Evolutionary conservation across 1,140 invertebrate genomes (phyloP).

Genomic region (Macrocentrus cingulum): DNA sequence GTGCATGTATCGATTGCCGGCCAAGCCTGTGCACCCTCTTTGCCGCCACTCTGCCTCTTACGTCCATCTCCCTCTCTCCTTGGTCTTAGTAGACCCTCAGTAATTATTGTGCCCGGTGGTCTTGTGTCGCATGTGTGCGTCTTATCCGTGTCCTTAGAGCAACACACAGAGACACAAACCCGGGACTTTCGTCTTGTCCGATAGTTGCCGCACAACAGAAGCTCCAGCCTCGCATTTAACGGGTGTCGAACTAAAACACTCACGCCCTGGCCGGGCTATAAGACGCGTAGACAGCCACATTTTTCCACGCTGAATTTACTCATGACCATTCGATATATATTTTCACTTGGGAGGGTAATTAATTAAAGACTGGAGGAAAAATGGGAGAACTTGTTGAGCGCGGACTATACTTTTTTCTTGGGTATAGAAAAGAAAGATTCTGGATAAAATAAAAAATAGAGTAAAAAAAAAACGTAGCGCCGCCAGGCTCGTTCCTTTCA

Average conservation of each 20-base stretch:
- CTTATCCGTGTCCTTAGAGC: neutral
- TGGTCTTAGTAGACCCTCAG: conserved; percentile 13
- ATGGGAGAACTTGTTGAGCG: conserved; percentile 41
- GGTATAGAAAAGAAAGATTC: conserved; percentile 12
- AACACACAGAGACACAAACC: conserved; percentile 6
- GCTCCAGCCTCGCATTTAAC: conserved; percentile 45
- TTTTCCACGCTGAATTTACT: no score
- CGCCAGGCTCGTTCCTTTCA: conserved; percentile 20
- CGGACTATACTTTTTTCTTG: conserved; percentile 25
- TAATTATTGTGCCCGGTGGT: conserved; percentile 30
- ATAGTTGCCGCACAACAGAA: conserved; percentile 36
- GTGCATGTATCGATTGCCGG: conserved; percentile 56
- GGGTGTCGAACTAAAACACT: conserved; percentile 43
- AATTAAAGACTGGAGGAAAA: conserved; percentile 39
- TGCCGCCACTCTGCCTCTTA: conserved; percentile 1
- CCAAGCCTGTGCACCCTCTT: conserved; percentile 42
- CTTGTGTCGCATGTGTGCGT: conserved; percentile 26
- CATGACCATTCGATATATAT: no score
- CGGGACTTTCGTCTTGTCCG: conserved; percentile 45
- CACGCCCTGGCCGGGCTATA: neutral
- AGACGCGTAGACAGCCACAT: no score
- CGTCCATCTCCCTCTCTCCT: conserved; percentile 12
- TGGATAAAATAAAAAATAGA: conserved; percentile 11
- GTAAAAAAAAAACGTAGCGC: conserved; percentile 1
- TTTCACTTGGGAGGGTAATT: conserved; percentile 41